These are phyloP conservation scores for Eutrigla gurnardus DNA, from an alignment of 2,797 vertebrate genomes.

Conservation along the genomic window DNA sequence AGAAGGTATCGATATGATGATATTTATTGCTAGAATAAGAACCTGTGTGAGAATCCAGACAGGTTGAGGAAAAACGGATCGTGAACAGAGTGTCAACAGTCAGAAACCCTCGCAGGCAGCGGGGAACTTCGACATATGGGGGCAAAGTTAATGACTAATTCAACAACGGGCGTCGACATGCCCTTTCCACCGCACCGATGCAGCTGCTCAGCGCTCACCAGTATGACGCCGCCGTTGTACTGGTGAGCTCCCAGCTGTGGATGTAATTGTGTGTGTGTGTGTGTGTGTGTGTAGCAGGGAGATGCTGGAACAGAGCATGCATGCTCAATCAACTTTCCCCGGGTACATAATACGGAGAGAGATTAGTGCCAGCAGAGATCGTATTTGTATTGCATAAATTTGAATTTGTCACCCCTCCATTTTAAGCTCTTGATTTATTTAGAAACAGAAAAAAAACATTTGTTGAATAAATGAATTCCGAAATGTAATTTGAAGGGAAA, in stretches of 20 bases:
- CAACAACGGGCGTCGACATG: not conserved
- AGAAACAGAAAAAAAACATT: not conserved
- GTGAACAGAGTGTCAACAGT: conserved; percentile 10
- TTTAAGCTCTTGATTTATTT: conserved; percentile 31
- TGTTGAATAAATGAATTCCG: conserved; percentile 49
- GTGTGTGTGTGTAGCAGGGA: conserved; percentile 27
- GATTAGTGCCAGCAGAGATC: conserved; percentile 60
- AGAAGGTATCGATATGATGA: conserved; percentile 1
- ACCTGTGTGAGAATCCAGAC: conserved; percentile 1
- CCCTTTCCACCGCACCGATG: not conserved
- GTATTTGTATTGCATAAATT: conserved; percentile 60
- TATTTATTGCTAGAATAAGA: not conserved
- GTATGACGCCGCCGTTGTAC: conserved; percentile 12
- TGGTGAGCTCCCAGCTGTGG: conserved; percentile 40
- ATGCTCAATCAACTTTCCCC: conserved; percentile 44
- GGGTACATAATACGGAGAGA: conserved; percentile 49
- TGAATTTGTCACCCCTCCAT: conserved; percentile 52
- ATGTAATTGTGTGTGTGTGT: conserved; percentile 37
- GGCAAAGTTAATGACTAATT: conserved; percentile 43
- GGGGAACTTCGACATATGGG: not conserved
- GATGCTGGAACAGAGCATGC: conserved; percentile 30
- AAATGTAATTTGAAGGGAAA: conserved; percentile 46
- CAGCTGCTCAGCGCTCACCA: conserved; percentile 32
- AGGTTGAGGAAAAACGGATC: not conserved
- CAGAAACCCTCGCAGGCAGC: conserved; percentile 2